A percentile compares a stretch with the other conserved stretches of the same genome.
phyloP scores from a whole-genome alignment of 2,797 vertebrate genomes.

The Spondyliosoma cantharus region DNA sequence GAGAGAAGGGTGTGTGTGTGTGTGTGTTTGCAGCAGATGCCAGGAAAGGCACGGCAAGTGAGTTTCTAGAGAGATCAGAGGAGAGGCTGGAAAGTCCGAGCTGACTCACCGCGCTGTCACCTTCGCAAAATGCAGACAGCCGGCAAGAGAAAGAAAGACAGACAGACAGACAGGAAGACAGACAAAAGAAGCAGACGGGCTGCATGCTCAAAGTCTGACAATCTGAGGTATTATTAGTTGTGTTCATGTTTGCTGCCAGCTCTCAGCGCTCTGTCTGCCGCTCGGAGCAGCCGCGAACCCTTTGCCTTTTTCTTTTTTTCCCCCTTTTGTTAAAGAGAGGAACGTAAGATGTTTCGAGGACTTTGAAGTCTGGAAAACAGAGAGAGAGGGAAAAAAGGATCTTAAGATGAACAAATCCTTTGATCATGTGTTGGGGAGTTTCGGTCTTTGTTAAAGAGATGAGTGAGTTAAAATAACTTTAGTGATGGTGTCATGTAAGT shows the following conservation, averaged over 20 bases:
- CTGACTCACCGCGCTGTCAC: constrained; percentile 78
- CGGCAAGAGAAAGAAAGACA: constrained; percentile 24
- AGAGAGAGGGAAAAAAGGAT: constrained; percentile 63
- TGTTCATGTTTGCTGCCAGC: constrained; percentile 66
- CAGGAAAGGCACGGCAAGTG: constrained; percentile 64
- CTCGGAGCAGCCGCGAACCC: constrained; percentile 46
- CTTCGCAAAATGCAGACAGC: constrained; percentile 49
- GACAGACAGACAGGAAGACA: constrained; percentile 7
- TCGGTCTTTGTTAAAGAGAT: constrained; percentile 80
- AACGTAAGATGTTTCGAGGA: constrained; percentile 70
- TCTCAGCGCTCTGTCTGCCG: constrained; percentile 65
- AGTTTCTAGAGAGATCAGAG: constrained; percentile 71
- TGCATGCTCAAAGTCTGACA: constrained; percentile 27
- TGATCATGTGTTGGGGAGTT: constrained; percentile 82
- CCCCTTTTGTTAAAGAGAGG: constrained; percentile 60
- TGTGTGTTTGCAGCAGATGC: constrained; percentile 53
- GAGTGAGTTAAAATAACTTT: constrained; percentile 77
- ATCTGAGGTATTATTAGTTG: constrained; percentile 62
- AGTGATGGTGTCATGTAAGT: constrained; percentile 64
- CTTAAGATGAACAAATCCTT: constrained; percentile 77
- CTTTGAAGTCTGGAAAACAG: constrained; percentile 82
- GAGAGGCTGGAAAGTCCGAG: constrained; percentile 77
- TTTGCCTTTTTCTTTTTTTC: constrained; percentile 20
- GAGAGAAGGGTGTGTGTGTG: constrained; percentile 28
- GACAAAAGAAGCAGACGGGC: constrained; percentile 27